These are phyloP conservation scores for Hylaea fasciaria DNA, from an alignment of 2,888 invertebrate genomes.

Conservation along the genomic window DNA sequence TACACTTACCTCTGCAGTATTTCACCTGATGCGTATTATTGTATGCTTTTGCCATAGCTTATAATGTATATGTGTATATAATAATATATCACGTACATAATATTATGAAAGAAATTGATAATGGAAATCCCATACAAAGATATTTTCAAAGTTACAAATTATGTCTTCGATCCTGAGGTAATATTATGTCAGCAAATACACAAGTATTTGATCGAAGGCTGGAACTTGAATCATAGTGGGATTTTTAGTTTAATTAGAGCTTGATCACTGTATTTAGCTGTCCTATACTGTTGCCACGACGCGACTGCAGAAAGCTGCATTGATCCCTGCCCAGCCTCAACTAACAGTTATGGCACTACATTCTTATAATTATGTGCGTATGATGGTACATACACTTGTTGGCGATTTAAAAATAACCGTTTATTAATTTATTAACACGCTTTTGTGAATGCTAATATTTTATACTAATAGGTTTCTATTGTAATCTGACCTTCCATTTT, in stretches of 20 bases:
- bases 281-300: not conserved
- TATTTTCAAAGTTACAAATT: too few species aligned
- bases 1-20: conserved; percentile 1
- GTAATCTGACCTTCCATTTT: too few species aligned
- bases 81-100: too few species aligned
- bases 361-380: conserved; percentile 24
- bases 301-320: conserved; percentile 34
- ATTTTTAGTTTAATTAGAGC: not conserved
- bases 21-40: not conserved
- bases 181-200: too few species aligned
- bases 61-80: not conserved
- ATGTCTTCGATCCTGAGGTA: too few species aligned
- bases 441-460: too few species aligned
- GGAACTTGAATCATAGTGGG: not conserved
- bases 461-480: too few species aligned
- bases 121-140: too few species aligned
- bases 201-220: too few species aligned
- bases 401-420: too few species aligned
- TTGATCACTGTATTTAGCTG: not conserved
- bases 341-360: conserved; percentile 39
- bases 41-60: not conserved
- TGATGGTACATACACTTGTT: not conserved
- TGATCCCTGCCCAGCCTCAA: conserved; percentile 35
- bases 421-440: too few species aligned
- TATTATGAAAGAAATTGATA: too few species aligned